Evolutionary conservation across 2,113 vertebrate species (phyloP), one percentile per base, ranked within the genome.

Genomic region (Chaetorhynchus papuensis): DNA sequence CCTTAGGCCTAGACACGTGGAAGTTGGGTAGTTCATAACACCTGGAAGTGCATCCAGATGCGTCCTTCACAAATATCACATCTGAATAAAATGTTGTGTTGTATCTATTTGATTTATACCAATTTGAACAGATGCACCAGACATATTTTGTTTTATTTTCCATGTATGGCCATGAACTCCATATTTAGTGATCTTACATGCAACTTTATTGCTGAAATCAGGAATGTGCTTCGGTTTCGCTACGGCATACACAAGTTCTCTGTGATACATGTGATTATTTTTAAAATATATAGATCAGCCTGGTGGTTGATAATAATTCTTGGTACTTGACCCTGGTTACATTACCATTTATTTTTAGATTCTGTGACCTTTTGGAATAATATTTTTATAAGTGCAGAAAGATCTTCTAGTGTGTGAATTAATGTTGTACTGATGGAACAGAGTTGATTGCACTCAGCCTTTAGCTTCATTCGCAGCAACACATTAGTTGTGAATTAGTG

Each of bases 401-500:
- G 87, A 91, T 95, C 85, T 81, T 97, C 94, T 94, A 93, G 94
- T 79, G 80, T 96, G 91, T 87, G 97, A 97, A 97, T 97, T 98
- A 95, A 97, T 89, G 91, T 97, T 96, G 81, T 97, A 96, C 97
- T 97, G 96, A 97, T 94, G 94, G 96, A 97, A 95, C 35, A 1
- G 93, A 95, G 97, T 82, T 97, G 97, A 97, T 97, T 97, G 91
- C 96, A 94, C 95, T 98, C 95, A 96, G 95, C 93, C 97, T 97
- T 98, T 93, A 97, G 94, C 76, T 91, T 97, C 94, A 91, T 97
- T 97, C 81, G 16, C 95, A 97, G 97, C 95, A 96, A 97, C 97
- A 97, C 88, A 95, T 97, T 96, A 95, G 91, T 96, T 90, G 97
- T 95, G 97, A 98, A 98, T 97, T 97, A 98, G 96, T 95, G 97